Percentiles rank a stretch among this genome's conserved stretches.
phyloP scores from a whole-genome alignment of 2,888 invertebrate genomes.

The Lasioglossum leucozonium region DNA sequence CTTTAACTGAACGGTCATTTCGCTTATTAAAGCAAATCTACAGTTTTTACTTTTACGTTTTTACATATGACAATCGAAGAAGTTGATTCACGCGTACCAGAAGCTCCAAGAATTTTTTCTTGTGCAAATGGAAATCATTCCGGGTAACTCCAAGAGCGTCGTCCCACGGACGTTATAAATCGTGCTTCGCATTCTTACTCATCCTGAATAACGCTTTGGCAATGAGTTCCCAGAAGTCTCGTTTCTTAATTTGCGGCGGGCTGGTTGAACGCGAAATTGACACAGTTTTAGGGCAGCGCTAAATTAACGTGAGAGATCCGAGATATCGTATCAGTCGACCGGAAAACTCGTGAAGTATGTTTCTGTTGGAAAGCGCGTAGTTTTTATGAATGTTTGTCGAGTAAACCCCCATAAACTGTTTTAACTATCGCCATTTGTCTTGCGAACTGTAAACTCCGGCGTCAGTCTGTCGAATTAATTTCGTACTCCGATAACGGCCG shows the following conservation, averaged over 20 bases:
- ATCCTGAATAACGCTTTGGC: slow-evolving; percentile 19
- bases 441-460: neutral
- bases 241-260: slow-evolving; percentile 24
- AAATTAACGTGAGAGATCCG: slow-evolving; percentile 49
- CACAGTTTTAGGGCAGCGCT: slow-evolving; percentile 40
- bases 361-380: neutral
- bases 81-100: neutral
- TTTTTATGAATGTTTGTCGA: neutral
- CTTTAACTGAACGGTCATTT: too few species aligned
- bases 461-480: neutral
- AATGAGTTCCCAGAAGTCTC: slow-evolving; percentile 43
- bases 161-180: neutral
- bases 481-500: neutral
- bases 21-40: too few species aligned
- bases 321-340: slow-evolving; percentile 11
- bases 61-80: neutral
- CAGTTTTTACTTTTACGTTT: neutral
- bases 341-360: neutral
- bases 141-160: neutral
- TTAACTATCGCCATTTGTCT: neutral
- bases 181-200: slow-evolving; percentile 14
- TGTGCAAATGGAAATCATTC: slow-evolving; percentile 9
- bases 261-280: slow-evolving; percentile 30
- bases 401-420: neutral
- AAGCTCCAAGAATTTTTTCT: slow-evolving; percentile 2